Evolutionary conservation across 2,888 invertebrate genomes (phyloP).

Genomic region (Chelonus formosanus): DNA sequence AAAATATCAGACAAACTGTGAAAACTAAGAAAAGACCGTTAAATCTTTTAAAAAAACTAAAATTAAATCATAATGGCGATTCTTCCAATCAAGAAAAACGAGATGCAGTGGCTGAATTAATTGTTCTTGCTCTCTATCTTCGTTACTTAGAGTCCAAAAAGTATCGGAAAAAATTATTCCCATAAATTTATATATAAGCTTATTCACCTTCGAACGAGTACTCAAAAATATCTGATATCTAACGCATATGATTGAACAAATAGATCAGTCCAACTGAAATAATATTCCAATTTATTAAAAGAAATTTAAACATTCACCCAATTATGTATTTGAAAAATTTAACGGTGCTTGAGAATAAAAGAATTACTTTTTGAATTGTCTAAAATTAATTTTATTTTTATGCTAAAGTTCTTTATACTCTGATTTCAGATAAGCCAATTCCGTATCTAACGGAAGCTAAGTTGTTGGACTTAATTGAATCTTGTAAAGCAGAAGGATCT

Average conservation of each 20-base stretch:
- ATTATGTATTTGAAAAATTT: too few species aligned
- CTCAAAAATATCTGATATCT: too few species aligned
- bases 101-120: slow-evolving; percentile 47
- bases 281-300: too few species aligned
- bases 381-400: slow-evolving; percentile 5
- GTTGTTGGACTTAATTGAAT: slow-evolving; percentile 78
- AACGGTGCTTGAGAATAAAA: too few species aligned
- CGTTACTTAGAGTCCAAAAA: slow-evolving; percentile 50
- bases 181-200: too few species aligned
- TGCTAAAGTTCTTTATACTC: slow-evolving; percentile 38
- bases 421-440: slow-evolving; percentile 61
- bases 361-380: slow-evolving; percentile 34
- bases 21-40: slow-evolving; percentile 5
- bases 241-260: too few species aligned
- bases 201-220: too few species aligned
- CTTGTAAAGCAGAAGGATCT: slow-evolving; percentile 74
- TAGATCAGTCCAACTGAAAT: too few species aligned
- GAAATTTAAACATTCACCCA: too few species aligned
- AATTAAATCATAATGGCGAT: slow-evolving; percentile 13
- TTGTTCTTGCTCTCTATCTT: slow-evolving; percentile 52
- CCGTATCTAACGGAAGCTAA: slow-evolving; percentile 78
- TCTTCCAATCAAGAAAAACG: neutral
- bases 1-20: too few species aligned
- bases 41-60: slow-evolving; percentile 2
- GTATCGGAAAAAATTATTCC: slow-evolving; percentile 25